A percentile compares a stretch with the other conserved stretches of the same genome.
Evolutionary conservation across 1,140 invertebrate species (phyloP).

Genomic region (Cardiocondyla obscurior): DNA sequence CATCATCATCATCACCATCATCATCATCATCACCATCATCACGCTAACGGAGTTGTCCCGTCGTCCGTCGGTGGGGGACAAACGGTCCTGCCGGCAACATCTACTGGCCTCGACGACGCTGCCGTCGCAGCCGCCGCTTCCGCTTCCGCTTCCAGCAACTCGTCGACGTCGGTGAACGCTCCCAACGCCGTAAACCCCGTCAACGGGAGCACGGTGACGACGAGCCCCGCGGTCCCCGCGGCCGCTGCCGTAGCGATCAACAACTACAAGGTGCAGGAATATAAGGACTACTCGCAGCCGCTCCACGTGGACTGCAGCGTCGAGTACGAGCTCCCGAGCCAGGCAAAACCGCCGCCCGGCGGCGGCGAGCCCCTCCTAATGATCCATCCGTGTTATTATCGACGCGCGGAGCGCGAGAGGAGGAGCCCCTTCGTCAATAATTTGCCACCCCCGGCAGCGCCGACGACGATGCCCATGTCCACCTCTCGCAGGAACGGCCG

Average conservation of each 20-base stretch:
- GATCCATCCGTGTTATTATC: conserved; percentile 94
- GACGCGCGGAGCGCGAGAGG: conserved; percentile 90
- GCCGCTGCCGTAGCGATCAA: conserved; percentile 61
- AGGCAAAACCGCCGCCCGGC: conserved; percentile 91
- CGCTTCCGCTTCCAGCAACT: conserved; percentile 25
- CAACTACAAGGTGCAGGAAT: conserved; percentile 65
- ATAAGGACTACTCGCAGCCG: conserved; percentile 89
- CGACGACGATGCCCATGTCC: conserved; percentile 62
- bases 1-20: conserved; percentile 65
- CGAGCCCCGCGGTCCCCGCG: conserved; percentile 42
- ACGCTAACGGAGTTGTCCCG: conserved; percentile 36
- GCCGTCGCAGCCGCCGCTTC: conserved; percentile 28
- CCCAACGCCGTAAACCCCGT: conserved; percentile 6
- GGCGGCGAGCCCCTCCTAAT: conserved; percentile 91
- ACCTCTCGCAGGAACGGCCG: conserved; percentile 68
- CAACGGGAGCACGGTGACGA: conserved; percentile 10
- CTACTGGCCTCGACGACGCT: conserved; percentile 53
- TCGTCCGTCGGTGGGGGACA: conserved; percentile 48
- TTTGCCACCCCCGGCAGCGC: conserved; percentile 83
- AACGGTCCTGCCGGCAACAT: conserved; percentile 62
- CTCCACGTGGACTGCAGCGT: conserved; percentile 93
- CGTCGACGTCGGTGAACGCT: conserved; percentile 9
- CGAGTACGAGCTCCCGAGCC: conserved; percentile 92
- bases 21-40: conserved; percentile 68
- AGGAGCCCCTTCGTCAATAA: conserved; percentile 91